Evolutionary conservation across 2,113 vertebrate genomes (phyloP).

Genomic region (Climacteris rufus): DNA sequence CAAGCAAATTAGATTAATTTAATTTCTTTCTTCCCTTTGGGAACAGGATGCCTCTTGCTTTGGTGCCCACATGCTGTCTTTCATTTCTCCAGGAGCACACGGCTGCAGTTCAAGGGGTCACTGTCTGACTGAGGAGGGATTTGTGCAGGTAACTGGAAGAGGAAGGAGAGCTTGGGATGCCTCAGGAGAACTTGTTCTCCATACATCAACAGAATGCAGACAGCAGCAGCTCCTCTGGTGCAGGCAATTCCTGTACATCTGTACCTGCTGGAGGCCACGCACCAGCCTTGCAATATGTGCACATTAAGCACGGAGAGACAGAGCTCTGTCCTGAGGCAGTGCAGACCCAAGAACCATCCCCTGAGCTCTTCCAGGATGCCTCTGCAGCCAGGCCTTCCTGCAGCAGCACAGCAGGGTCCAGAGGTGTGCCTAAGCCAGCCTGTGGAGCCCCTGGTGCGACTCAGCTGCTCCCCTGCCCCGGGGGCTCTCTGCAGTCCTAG

Average conservation of each 20-base stretch:
- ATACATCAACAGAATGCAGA: neutral
- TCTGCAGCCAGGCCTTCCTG: neutral
- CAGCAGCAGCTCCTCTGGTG: neutral
- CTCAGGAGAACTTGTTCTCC: neutral
- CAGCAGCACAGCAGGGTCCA: neutral
- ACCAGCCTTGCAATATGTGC: neutral
- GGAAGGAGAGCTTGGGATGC: neutral
- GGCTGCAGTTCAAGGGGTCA: neutral
- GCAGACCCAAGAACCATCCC: neutral
- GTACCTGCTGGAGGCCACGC: neutral
- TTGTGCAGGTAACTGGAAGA: neutral
- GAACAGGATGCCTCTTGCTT: slow-evolving; percentile 30
- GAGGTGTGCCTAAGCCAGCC: accelerated
- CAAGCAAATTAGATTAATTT: slow-evolving; percentile 69
- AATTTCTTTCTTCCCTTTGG: slow-evolving; percentile 49
- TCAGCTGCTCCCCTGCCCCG: neutral
- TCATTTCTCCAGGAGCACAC: neutral
- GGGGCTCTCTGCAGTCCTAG: neutral
- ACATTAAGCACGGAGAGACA: accelerated
- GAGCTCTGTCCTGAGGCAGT: neutral
- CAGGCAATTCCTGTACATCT: neutral
- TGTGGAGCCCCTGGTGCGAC: accelerated
- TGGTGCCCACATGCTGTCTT: slow-evolving; percentile 13
- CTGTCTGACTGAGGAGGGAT: neutral
- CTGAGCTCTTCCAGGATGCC: neutral